Evolutionary conservation across 2,888 invertebrate species (phyloP), one percentile per base, ranked within the genome.

Genomic region (Harpalus rubripes): DNA sequence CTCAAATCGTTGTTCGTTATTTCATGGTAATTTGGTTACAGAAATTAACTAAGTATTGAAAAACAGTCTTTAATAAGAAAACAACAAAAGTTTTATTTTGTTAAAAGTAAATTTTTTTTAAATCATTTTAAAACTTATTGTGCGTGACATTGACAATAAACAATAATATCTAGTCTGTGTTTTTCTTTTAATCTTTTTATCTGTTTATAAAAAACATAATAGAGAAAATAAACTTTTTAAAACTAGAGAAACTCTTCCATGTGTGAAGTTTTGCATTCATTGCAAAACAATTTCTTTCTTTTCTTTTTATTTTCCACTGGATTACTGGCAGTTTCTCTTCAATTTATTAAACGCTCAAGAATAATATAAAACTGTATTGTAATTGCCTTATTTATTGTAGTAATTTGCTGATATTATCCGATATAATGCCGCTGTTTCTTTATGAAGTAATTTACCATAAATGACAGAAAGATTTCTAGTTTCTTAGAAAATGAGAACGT

Each of bases 261-360:
- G 52, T 74, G 44, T 74, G 44, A 74, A 68, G 41, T 39, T 68
- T 68, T 68, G 41, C 41, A 68, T 68, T 68, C 41, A 68, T 4
- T 39, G 41, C 26, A 41, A 44, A 18, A 74, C 15, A 44, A 15
- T 74, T 44, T 44, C 72, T 72, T 72, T 72, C 41, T 44, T 26
- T 72, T 72, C 16, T 16, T 68, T 68, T 68, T 68, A 65, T 15
- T 59, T 59, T 5, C 5, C 32, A 5, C 6, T 32, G 32, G 7
- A 59, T 59, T 59, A 59, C 59, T 8, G 26, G 26, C 3, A 74
- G 44, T 74, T 74, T 74, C 72, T 74, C 72, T 68, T 26, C 68
- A 68, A 68, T 68, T 68, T 74, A 44, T 74, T n/a, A 68, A 68
- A 39, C 15, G 26, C 63, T 22, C 16, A 63, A 10, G 4, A 52